Evolutionary conservation across 2,113 vertebrate genomes (phyloP), one percentile per base, ranked within the genome.

Genomic region (Rattus rattus): DNA sequence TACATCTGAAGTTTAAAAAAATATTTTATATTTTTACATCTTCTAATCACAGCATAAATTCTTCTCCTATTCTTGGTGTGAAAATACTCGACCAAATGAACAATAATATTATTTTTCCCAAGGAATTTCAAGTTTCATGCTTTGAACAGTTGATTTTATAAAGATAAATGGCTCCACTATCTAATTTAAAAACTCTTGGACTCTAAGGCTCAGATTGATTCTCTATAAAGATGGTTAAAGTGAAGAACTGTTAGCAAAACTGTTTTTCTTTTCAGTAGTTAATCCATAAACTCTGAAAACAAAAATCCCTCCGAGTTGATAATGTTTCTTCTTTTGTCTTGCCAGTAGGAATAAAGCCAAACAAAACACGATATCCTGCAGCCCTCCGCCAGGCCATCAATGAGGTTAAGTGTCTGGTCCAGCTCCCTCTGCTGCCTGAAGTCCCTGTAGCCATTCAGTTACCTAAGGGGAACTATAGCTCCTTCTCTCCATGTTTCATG

Each of bases 191-290:
- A 92, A 36, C 90, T 92, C 76, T 88, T 73, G 19, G 36, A 92
- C 83, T 91, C 80, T 81, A 77, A 59, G 90, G 73, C 47, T 75
- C 63, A 94, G 67, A 87, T 96, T 76, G 76, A 94, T 95, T 22
- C 61, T 96, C 90, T 93, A 87, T 54, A 63, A 63, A 61, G 72
- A 94, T 56, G 65, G 81, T 73, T 86, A 91, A 92, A 95, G 88
- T 72, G 77, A 95, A 96, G 54, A 97, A 96, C 47, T 87, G 95
- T 91, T 96, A 94, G 94, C 80, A 94, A 97, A 96, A 96, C 91
- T 93, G 83, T 90, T 67, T 90, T 89, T 96, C 76, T 96, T 97
- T 95, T 95, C 84, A 39, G 79, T 88, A 49, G 93, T 87, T 97
- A 96, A 96, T 95, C 63, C 73, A 80, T 91, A 92, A 93, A 61